Conservation (phyloP, 2,888 invertebrate species). For the Xestoiulus laeticollis region DNA sequence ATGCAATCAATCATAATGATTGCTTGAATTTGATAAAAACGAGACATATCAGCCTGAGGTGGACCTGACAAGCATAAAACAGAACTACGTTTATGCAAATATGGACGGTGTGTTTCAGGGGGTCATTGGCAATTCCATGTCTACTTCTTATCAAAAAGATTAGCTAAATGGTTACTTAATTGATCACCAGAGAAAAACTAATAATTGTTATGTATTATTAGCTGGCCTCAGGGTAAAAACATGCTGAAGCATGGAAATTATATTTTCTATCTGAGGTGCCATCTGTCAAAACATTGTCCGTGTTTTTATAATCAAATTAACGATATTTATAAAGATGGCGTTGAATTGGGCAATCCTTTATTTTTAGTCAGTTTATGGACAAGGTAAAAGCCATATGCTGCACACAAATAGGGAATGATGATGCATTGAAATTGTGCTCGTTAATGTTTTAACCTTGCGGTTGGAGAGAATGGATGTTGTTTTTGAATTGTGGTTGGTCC, state of each 20-base stretch:
- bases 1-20: background rate
- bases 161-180: background rate
- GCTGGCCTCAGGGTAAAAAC: too few species aligned
- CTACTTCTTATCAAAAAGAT: background rate
- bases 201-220: background rate
- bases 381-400: background rate
- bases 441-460: conserved; percentile 18
- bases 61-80: background rate
- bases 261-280: background rate
- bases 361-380: background rate
- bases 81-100: background rate
- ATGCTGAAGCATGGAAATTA: too few species aligned
- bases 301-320: background rate
- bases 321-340: background rate
- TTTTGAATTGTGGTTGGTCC: background rate
- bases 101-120: background rate
- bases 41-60: background rate
- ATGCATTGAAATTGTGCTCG: conserved; percentile 15
- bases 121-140: background rate
- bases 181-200: background rate
- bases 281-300: background rate
- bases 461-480: background rate
- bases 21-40: background rate
- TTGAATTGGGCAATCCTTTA: background rate
- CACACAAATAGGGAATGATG: background rate